Base-by-base conservation (phyloP, 1,140 invertebrate species). In the Hermetia illucens region DNA sequence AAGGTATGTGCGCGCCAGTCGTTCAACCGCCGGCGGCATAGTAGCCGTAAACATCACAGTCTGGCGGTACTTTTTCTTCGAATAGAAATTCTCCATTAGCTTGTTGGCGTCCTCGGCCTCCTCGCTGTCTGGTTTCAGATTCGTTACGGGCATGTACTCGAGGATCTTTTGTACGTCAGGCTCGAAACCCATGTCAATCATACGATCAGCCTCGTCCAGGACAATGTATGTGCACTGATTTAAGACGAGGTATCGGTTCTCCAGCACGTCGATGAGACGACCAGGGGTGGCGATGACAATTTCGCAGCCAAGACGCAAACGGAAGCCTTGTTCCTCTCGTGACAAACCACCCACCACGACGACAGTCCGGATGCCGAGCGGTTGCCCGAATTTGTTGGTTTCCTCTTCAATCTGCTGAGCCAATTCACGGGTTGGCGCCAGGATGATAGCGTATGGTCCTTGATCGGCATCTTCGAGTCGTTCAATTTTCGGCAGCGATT, bases 11-110 rank as follows among this genome's bases (percentile, higher is more conserved):
- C 92, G 71, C 1, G 96, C 96, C 33, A 99, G 65, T 47, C 95
- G 70, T 66, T 99, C 96, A 3, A 99, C 92, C 5, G 93, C 86
- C 2, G 95, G 79, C 5, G 93, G 93, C 96, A 99, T 99, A 49
- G 96, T 99, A 13, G 96, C 96, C 29, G 96, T 99, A 65, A 99
- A 99, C 96, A 99, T 99, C 43, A 99, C 95, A 54, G 95, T 99
- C 81, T 95, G 92, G 61, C 96, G 71, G 56, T 87, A 99, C 62
- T 99, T 98, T 55, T 97, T 90, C 55, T 96, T 98, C 0, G 88
- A 86, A 53, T 92, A 81, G 51, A 98, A 98, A 65, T 98, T 98
- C 32, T 81, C 81, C 55, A 96, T 70, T 25, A 99, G 66, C 47
- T 82, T 80, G 42, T 75, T 75, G 44, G 91, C 91, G 66, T 98